phyloP scores from a whole-genome alignment of 2,888 invertebrate species.

The Heliconius ethilla region DNA sequence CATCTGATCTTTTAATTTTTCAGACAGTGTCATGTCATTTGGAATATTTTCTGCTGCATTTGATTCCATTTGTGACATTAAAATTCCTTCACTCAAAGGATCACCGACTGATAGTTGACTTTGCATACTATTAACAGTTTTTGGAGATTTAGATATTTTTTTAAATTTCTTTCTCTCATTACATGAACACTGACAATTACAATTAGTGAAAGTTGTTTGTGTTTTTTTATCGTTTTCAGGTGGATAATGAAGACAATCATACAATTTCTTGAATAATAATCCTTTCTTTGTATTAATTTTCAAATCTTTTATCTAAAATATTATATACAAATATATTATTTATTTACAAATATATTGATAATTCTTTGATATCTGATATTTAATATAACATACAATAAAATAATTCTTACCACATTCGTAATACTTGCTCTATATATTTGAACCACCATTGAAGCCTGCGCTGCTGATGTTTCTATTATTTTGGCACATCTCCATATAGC shows the following conservation, averaged over 20 bases:
- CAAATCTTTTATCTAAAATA: constrained; percentile 66
- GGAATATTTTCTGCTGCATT: constrained; percentile 6
- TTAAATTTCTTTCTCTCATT: constrained; percentile 59
- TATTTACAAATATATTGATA: not conserved
- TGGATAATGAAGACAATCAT: constrained; percentile 62
- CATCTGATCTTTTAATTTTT: constrained; percentile 44
- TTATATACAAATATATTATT: too few species aligned
- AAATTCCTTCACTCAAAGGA: not conserved
- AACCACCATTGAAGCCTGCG: constrained; percentile 72
- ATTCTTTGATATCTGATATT: not conserved
- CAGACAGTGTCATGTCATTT: constrained; percentile 40
- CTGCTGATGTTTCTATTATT: constrained; percentile 70
- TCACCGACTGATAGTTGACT: constrained; percentile 22
- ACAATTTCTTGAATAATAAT: constrained; percentile 63
- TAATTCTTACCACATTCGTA: constrained; percentile 57
- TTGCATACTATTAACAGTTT: constrained; percentile 26
- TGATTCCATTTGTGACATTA: constrained; percentile 15
- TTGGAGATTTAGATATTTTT: constrained; percentile 49
- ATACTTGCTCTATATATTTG: constrained; percentile 73
- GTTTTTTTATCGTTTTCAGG: constrained; percentile 66
- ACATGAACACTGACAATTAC: constrained; percentile 64
- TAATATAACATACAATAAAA: not conserved
- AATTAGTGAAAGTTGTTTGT: constrained; percentile 58
- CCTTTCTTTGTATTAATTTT: constrained; percentile 69
- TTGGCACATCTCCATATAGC: constrained; percentile 78